Evolutionary conservation across 2,113 vertebrate genomes (phyloP).

Genomic region (Macaca fascicularis): T2T-MFA8v1.1 NC_088376.1:133640501-133641000

Average conservation of each 20-base stretch:
- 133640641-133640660: slow-evolving; percentile 85
- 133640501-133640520: slow-evolving; percentile 47
- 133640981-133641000: slow-evolving; percentile 91
- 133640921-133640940: slow-evolving; percentile 89
- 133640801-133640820: slow-evolving; percentile 85
- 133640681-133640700: slow-evolving; percentile 88
- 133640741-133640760: slow-evolving; percentile 90
- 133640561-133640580: slow-evolving; percentile 62
- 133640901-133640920: slow-evolving; percentile 89
- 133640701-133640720: slow-evolving; percentile 91
- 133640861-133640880: slow-evolving; percentile 86
- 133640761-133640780: slow-evolving; percentile 84
- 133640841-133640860: slow-evolving; percentile 90
- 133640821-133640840: slow-evolving; percentile 86
- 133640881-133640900: slow-evolving; percentile 89
- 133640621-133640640: slow-evolving; percentile 82
- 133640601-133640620: slow-evolving; percentile 87
- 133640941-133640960: slow-evolving; percentile 83
- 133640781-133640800: slow-evolving; percentile 87
- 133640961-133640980: slow-evolving; percentile 88
- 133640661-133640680: slow-evolving; percentile 82
- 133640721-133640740: slow-evolving; percentile 90
- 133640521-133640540: slow-evolving; percentile 55
- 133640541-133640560: slow-evolving; percentile 72
- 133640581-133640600: slow-evolving; percentile 81